Percentiles rank a stretch among this genome's conserved stretches.
phyloP scores from a whole-genome alignment of 1,140 invertebrate genomes.

The Anastrepha ludens region DNA sequence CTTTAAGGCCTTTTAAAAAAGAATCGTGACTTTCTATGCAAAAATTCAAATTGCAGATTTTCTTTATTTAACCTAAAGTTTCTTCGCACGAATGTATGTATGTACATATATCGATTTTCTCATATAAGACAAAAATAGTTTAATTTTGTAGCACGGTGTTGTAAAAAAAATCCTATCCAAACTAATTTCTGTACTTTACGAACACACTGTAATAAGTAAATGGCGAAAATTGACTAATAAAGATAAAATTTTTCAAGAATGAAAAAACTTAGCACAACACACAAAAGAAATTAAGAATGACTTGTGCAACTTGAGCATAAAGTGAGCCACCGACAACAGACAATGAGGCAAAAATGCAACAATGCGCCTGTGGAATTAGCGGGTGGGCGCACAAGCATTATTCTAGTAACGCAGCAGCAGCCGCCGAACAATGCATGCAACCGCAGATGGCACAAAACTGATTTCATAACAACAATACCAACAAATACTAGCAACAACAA shows the following conservation, averaged over 20 bases:
- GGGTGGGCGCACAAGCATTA: constrained; percentile 26
- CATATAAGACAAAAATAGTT: too few species aligned
- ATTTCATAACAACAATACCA: background rate
- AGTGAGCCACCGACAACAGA: constrained; percentile 26
- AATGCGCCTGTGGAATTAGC: background rate
- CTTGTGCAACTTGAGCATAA: background rate
- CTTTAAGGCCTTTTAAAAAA: too few species aligned
- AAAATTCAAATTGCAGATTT: too few species aligned
- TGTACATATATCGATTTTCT: too few species aligned
- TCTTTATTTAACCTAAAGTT: too few species aligned
- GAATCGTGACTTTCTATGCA: too few species aligned
- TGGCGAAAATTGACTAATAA: constrained; percentile 31
- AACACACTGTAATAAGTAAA: background rate
- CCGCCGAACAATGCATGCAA: constrained; percentile 21
- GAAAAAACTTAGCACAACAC: background rate
- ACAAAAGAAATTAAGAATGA: background rate
- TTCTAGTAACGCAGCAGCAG: background rate
- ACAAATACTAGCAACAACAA: background rate
- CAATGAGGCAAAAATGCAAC: constrained; percentile 15
- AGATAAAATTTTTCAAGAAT: background rate
- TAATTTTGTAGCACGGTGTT: too few species aligned
- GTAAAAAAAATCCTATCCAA: too few species aligned
- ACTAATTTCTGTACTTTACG: too few species aligned
- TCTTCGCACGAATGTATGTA: too few species aligned
- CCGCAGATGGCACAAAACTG: constrained; percentile 21